Conservation (phyloP, 2,888 invertebrate species). For the Cryptus viduatorius region DNA sequence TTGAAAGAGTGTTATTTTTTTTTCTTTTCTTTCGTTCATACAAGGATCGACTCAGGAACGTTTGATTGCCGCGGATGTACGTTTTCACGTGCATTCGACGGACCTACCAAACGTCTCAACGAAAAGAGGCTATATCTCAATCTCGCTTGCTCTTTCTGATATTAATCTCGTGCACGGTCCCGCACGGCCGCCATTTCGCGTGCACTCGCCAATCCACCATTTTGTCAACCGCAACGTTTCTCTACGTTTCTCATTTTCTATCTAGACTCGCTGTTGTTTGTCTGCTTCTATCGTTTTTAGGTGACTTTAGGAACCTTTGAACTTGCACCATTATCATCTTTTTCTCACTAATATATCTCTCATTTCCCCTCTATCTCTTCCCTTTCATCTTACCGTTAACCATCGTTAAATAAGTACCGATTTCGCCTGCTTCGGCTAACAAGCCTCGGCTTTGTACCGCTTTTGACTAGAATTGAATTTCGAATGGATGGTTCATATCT, state of each 20-base stretch:
- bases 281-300: conserved; percentile 54
- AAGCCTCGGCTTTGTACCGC: conserved; percentile 82
- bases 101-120: conserved; percentile 77
- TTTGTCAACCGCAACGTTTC: conserved; percentile 38
- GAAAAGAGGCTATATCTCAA: conserved; percentile 84
- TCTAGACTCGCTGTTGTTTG: conserved; percentile 26
- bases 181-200: conserved; percentile 71
- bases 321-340: conserved; percentile 53
- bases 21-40: conserved; percentile 68
- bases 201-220: conserved; percentile 42
- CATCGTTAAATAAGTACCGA: conserved; percentile 82
- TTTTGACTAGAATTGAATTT: conserved; percentile 85
- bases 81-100: conserved; percentile 54
- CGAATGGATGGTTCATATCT: conserved; percentile 73
- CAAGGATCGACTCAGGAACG: conserved; percentile 75
- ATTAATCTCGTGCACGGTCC: conserved; percentile 76
- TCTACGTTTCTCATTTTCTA: conserved; percentile 9
- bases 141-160: conserved; percentile 79
- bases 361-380: conserved; percentile 60
- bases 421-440: conserved; percentile 76
- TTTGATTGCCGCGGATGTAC: conserved; percentile 53
- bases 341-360: conserved; percentile 61
- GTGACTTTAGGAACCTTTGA: conserved; percentile 68
- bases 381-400: conserved; percentile 59
- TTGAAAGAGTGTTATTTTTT: conserved; percentile 81